Evolutionary conservation across 92 coral and sea anemone species (phyloP), one percentile per base, ranked within the genome.

Genomic region (Hydrozoanthus gracilis): DNA sequence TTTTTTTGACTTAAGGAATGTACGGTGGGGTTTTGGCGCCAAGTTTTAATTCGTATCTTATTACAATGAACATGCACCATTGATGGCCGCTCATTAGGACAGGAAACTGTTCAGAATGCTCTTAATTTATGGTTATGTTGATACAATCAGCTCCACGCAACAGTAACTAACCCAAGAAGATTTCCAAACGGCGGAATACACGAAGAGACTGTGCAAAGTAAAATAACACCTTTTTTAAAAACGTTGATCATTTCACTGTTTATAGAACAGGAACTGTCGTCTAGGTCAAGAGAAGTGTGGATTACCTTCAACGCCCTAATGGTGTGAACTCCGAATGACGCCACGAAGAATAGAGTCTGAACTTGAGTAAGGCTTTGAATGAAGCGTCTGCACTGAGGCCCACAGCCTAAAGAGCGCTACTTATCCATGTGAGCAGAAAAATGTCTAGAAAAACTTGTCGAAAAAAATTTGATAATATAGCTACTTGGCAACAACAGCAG

Each of bases 221-320:
- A 9, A 15, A 4, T 47, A 74, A 15, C 18, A 64, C 11, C n/a
- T 6, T 27, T 17, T 27, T 27, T 27, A 27, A 27, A 48, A 18
- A 47, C 48, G 73, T 65, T 65, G 85, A 80, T 46, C 62, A 4
- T 67, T 80, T 49, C 60, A 65, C n/a, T 65, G 74, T 58, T 16
- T 9, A 80, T 12, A 5, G 45, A 80, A 65, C 64, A 56, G 50
- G 10, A 76, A 65, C 46, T 60, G 58, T 80, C 55, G 85, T 80
- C 85, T 80, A 49, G 61, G 85, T 64, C 82, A 65, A 66, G 85
- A 65, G 64, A 64, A 66, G 85, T 48, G 60, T 54, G 12, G 85
- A 80, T 80, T 80, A 80, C 60, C 44, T 16, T 80, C 85, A 65
- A 64, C 85, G 85, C 60, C 18, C 85, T 65, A 14, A 80, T 66